Evolutionary conservation across 2,797 vertebrate species (phyloP), one percentile per base, ranked within the genome.

Genomic region (Poecilia picta): DNA sequence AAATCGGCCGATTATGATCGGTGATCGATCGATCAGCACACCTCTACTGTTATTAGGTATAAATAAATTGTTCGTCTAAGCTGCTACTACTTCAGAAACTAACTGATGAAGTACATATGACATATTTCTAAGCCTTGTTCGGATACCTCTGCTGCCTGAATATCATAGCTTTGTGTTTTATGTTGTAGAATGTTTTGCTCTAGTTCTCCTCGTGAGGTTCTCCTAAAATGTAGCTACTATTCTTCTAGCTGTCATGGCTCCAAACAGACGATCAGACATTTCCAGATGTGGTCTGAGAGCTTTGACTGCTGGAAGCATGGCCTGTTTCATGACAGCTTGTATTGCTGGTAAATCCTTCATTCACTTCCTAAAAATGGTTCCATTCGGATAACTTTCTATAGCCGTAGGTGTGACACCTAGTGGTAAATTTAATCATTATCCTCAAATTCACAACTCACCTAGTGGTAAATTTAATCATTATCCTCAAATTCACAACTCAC

Each of bases 271-370:
- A 77, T 79, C 25, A 1, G 97, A 98, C 77, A 95, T 98, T n/a
- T 90, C 94, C 1, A 79, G 85, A 0, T 94, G 94, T 76, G 96
- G 95, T 46, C 1, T 96, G 71, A 95, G 97, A 87, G 90, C 97
- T 2, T 92, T 98, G 91, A 95, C 97, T 10, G 94, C 97, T 0
- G 97, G 97, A 71, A 96, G 95, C 0, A 80, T 91, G 0, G 91
- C 97, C 53, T 96, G 96, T 80, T 97, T 97, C 88, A 96, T 97
- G 96, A 98, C 97, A 0, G 97, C 97, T 47, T 98, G 97, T 59
- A 87, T 97, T 0, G 96, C 97, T 96, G 97, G 97, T 98, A 94
- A 49, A 7, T 51, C 7, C 66, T 70, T 49, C 43, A n/a, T 64
- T 5, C 13, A 6, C 45, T 3, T 23, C 8, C 28, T 4, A 28